Base-by-base conservation (phyloP, 2,113 vertebrate species). In the Chaenocephalus aceratus region DNA sequence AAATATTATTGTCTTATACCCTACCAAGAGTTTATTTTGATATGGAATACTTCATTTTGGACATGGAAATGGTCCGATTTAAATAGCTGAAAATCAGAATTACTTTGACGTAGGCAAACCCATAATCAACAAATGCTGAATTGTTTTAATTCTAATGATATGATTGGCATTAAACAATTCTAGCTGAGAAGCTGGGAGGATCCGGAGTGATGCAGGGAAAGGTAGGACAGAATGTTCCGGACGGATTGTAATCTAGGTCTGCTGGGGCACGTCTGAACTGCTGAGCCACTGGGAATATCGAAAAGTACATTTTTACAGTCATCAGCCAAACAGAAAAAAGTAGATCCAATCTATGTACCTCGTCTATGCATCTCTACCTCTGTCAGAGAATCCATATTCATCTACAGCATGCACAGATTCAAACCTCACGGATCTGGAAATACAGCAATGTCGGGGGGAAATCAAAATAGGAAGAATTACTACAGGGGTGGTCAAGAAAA, bases 171-270 rank as follows among this genome's bases (percentile, higher is more conserved):
- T 65, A 5, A 16, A 49, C 59, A 45, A 48, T 45, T 61, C 54
- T 0, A 48, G 18, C 54, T 56, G 56, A 77, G 49, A 67, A 65
- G 51, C 52, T 1, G 5, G 21, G 6, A 57, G 71, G 66, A 34
- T 36, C 26, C 53, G 6, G 36, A 67, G 15, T 12, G 0, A 57
- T 64, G 66, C 48, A 61, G 48, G 14, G 59, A 69, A 49, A 57
- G 10, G 18, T 26, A 65, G 84, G 44, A 81, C 82, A 74, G 53
- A 81, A 71, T 49, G 84, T 88, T 59, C 86, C 74, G 75, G 53
- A 48, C 44, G 9, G 59, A 84, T 60, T 78, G 13, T 61, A 64
- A 53, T 81, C 14, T 62, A 34, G 73, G 79, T 74, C 80, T 82
- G 68, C 77, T 82, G 76, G 65, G n/a, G 41, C 34, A 6, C 1